A percentile compares a stretch with the other conserved stretches of the same genome.
Conservation (phyloP, 2,888 invertebrate genomes). For the Cantharis lateralis region DNA sequence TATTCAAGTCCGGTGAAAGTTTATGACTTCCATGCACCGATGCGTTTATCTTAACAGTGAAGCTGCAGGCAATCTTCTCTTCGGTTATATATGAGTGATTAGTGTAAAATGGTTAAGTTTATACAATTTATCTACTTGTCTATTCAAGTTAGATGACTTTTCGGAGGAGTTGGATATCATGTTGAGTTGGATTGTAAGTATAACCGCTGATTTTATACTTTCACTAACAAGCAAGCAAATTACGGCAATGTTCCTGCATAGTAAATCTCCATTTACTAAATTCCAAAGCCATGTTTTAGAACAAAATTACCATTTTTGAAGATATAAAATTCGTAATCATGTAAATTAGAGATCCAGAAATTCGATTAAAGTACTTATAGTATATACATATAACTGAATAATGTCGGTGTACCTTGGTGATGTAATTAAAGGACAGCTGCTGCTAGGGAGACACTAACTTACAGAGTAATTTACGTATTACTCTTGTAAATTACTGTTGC, state of each 20-base stretch:
- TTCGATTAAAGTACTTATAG: no score
- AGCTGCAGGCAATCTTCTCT: neutral
- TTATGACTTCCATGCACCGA: neutral
- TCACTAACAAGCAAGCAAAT: neutral
- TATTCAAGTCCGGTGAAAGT: neutral
- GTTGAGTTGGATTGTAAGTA: conserved; percentile 35
- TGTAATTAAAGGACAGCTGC: neutral
- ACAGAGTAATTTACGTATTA: neutral
- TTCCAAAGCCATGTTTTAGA: neutral
- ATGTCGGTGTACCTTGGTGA: neutral
- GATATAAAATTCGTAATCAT: neutral
- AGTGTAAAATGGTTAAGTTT: neutral
- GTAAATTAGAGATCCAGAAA: no score
- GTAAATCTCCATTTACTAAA: neutral
- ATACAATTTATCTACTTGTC: neutral
- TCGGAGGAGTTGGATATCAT: conserved; percentile 27
- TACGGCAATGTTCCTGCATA: neutral
- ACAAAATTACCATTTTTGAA: neutral
- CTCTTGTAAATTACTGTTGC: neutral
- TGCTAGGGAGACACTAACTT: neutral
- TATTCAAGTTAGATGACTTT: conserved; percentile 15
- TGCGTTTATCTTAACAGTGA: neutral
- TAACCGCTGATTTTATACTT: neutral
- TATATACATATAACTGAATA: neutral
- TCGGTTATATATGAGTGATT: neutral